Conservation (phyloP, 1,140 invertebrate species). For the Trachelipus rathkii region DNA sequence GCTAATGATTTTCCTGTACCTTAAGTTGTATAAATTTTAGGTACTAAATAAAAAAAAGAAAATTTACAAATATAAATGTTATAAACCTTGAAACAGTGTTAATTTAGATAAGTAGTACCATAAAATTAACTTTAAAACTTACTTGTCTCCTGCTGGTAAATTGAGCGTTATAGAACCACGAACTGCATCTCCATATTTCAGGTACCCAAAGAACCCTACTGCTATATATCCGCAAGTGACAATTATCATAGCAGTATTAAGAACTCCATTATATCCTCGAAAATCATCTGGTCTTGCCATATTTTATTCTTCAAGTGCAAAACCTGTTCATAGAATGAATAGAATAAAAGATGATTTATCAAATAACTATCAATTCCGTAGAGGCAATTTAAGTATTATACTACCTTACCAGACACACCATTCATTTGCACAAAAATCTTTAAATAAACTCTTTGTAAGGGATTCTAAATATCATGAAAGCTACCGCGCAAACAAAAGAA, state of each 20-base stretch:
- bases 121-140: constrained; percentile 50
- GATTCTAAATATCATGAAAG: no score
- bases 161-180: constrained; percentile 80
- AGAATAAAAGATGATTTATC: no score
- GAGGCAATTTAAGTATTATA: no score
- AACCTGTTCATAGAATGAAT: constrained; percentile 53
- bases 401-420: no score
- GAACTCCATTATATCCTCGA: constrained; percentile 72
- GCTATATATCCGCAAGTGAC: constrained; percentile 75
- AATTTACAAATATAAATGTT: constrained; percentile 53
- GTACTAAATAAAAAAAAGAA: constrained; percentile 61
- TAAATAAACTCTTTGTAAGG: no score
- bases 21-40: constrained; percentile 74
- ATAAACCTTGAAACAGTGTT: constrained; percentile 13
- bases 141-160: constrained; percentile 67
- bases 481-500: no score
- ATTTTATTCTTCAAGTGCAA: constrained; percentile 81
- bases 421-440: no score
- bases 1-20: no score
- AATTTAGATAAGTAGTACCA: constrained; percentile 16
- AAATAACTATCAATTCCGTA: no score
- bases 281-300: constrained; percentile 81
- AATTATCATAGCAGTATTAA: constrained; percentile 83
- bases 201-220: constrained; percentile 85
- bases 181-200: constrained; percentile 76